Base-by-base conservation (phyloP, 1,140 invertebrate species). In the Callitettix versicolor region DNA sequence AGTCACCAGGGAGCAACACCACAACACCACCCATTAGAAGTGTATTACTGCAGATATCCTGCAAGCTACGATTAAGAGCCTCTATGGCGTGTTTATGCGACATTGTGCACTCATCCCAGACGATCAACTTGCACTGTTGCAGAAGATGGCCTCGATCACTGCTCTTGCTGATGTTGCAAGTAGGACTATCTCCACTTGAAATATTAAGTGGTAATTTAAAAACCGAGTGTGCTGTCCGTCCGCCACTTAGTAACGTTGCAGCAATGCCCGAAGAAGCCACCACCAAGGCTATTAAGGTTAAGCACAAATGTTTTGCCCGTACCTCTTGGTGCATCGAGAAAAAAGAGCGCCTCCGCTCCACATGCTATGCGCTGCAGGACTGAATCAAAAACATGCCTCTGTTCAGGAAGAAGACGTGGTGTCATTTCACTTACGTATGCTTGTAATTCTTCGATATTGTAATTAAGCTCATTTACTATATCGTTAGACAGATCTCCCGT, bases 21-120 rank as follows among this genome's bases (percentile, higher is more conserved):
- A 62, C 49, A 47, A 60, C 53, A 7, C 65, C 59, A 34, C 68
- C 64, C 55, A 71, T 64, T 38, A 51, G 20, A 17, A 3, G 2
- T 7, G 18, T 11, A 9, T 38, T 51, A 34, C 40, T 41, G 1
- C 33, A 22, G n/a, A 57, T 22, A 38, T 52, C 55, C 17, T 52
- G 17, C 7, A 65, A 50, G 15, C 61, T 54, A 6, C 59, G 17
- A 57, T 40, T 26, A 58, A 68, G 41, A 2, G 65, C 60, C 43
- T 67, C 59, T 9, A 67, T 34, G 21, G 20, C 47, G 14, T 42
- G n/a, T 51, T 63, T 67, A 68, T 66, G 63, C 44, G 52, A 17
- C 68, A 68, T 69, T 40, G 67, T 64, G 49, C 59, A 65, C 59
- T 71, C 67, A 65, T 71, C 65, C 62, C 68, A 69, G 53, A 69